These are phyloP conservation scores for Coturnix japonica DNA, from an alignment of 2,113 vertebrate species.

Conservation along the genomic window DNA sequence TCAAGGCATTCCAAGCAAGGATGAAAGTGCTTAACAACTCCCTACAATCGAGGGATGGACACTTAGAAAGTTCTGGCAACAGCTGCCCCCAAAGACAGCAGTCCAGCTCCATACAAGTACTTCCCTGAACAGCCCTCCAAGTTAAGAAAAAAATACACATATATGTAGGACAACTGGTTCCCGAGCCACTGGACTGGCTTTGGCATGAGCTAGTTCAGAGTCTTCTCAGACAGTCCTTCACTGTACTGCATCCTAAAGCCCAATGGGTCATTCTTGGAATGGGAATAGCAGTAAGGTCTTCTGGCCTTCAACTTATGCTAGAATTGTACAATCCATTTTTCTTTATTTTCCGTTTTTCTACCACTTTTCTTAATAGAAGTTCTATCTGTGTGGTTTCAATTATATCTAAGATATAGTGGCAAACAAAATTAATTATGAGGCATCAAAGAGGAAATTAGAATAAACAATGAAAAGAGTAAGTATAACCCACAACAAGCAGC, in stretches of 20 bases:
- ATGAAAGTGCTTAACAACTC: neutral
- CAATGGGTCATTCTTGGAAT: neutral
- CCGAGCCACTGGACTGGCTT: neutral
- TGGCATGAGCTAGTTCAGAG: neutral
- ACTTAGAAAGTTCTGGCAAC: neutral
- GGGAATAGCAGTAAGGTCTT: neutral
- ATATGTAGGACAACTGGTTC: neutral
- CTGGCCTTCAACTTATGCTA: neutral
- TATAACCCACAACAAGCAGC: neutral
- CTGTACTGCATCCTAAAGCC: rapidly evolving
- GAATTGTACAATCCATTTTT: neutral
- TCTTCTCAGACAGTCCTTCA: neutral
- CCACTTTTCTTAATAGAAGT: neutral
- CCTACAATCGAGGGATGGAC: neutral
- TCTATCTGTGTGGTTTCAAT: neutral
- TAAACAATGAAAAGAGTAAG: neutral
- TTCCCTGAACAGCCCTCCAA: neutral
- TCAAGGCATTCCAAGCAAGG: neutral
- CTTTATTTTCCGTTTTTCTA: neutral
- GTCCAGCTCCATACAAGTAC: neutral
- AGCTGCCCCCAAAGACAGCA: neutral
- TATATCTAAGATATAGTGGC: neutral
- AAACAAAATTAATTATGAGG: neutral
- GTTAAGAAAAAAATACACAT: neutral
- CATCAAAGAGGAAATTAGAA: neutral